Evolutionary conservation across 2,888 invertebrate species (phyloP).

Genomic region (Platynereis dumerilii): DNA sequence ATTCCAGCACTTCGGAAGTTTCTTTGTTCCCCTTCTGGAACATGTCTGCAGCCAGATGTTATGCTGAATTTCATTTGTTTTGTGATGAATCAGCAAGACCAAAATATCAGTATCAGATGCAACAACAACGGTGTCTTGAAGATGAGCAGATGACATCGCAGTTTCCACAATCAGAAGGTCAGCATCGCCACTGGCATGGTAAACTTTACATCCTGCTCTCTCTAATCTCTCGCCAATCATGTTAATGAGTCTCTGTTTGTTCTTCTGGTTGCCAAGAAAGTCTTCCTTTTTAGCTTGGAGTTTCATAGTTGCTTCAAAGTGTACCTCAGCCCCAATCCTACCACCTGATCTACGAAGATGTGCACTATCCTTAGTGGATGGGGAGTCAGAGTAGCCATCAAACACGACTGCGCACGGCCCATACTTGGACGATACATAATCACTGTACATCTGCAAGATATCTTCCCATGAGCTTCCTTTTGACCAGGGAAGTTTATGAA

Average conservation of each 20-base stretch:
- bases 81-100: slow-evolving; percentile 37
- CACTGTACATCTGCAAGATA: slow-evolving; percentile 16
- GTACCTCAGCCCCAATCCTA: not conserved
- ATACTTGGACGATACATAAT: slow-evolving; percentile 24
- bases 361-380: slow-evolving; percentile 40
- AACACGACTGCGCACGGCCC: slow-evolving; percentile 36
- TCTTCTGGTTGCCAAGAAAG: slow-evolving; percentile 7
- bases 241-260: slow-evolving; percentile 16
- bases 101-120: slow-evolving; percentile 48
- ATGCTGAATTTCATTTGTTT: not conserved
- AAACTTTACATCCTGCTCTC: slow-evolving; percentile 16
- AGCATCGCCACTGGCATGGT: slow-evolving; percentile 42
- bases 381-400: slow-evolving; percentile 41
- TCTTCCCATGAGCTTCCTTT: slow-evolving; percentile 31
- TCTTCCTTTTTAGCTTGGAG: slow-evolving; percentile 4
- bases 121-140: slow-evolving; percentile 31
- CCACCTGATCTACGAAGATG: slow-evolving; percentile 22
- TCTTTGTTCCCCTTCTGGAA: too few species aligned
- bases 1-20: too few species aligned
- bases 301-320: slow-evolving; percentile 1
- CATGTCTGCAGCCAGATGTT: too few species aligned
- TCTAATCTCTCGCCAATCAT: slow-evolving; percentile 13
- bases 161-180: slow-evolving; percentile 42
- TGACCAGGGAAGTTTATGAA: slow-evolving; percentile 39
- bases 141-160: slow-evolving; percentile 30